Evolutionary conservation across 1,140 invertebrate species (phyloP), one percentile per base, ranked within the genome.

Genomic region (Brachionus angularis): DNA sequence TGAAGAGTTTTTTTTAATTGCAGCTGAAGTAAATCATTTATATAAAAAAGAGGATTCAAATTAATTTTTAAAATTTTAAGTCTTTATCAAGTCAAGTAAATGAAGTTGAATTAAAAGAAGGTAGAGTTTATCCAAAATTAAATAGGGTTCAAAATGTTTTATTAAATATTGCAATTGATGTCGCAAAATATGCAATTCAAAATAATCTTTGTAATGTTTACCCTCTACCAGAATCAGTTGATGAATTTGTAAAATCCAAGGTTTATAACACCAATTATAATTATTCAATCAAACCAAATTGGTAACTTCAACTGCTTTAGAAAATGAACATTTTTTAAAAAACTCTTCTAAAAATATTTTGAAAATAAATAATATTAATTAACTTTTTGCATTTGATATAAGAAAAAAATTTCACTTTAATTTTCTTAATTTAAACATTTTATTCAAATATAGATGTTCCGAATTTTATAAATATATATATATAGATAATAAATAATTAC

Each of bases 81-180:
- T 86, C 87, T 33, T 81, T 96, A 5, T 86, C 91, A 12, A 84
- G 89, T 16, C 82, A 89, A 46, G 91, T 95, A 0, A 87, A 86
- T 7, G 84, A 90, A 52, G 84, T 84, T 7, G 89, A 96, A 80
- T 82, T 96, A 34, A 84, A 84, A 0, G 85, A 85, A 55, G 93
- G 93, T 16, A 88, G 89, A 74, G 84, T 97, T 29, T 97, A 96
- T 79, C 94, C 94, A 12, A 90, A 91, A 0, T 82, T 96, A 7
- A 82, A 85, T 12, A 86, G 87, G 25, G 93, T 97, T 75, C 85
- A 88, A 71, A 86, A 89, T 50, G 89, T 91, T 72, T 96, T 23
- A 85, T 89, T 84, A 88, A 89, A 78, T 77, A 71, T 74, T 31
- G 50, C 55, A 16, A 53, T 62, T 16, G 69, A 36, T n/a, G 53